Evolutionary conservation across 2,888 invertebrate species (phyloP).

Genomic region (Tipula confusa): DNA sequence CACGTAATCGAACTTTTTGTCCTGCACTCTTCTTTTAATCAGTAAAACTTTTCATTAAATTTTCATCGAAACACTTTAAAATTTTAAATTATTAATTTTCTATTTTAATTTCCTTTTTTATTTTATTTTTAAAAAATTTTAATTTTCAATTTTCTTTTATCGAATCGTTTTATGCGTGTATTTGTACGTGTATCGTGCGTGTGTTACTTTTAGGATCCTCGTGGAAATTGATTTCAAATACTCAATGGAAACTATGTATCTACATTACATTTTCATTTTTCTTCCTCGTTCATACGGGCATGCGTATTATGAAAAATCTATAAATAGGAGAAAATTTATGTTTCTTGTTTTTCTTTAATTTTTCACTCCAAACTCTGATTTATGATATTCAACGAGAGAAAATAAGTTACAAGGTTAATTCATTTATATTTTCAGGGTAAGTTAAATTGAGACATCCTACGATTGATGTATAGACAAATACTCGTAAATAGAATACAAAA

Average conservation of each 20-base stretch:
- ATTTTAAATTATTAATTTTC: background rate
- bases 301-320: conserved; percentile 27
- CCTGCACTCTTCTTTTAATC: background rate
- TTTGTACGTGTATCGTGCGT: too few relatives aligned
- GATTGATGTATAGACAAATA: background rate
- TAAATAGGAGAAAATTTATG: background rate
- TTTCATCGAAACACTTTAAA: background rate
- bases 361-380: background rate
- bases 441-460: background rate
- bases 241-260: background rate
- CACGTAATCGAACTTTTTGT: background rate
- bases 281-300: background rate
- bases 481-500: background rate
- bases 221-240: background rate
- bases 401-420: background rate
- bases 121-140: background rate
- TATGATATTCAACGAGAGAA: background rate
- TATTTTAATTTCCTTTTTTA: background rate
- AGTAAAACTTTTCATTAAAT: background rate
- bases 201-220: conserved; percentile 10
- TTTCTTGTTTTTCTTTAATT: background rate
- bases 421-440: background rate
- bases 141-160: background rate
- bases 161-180: too few relatives aligned
- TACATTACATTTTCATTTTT: background rate